A percentile compares a stretch with the other conserved stretches of the same genome.
phyloP scores from a whole-genome alignment of 2,888 invertebrate genomes.

The Koerneria pararmatus region DNA sequence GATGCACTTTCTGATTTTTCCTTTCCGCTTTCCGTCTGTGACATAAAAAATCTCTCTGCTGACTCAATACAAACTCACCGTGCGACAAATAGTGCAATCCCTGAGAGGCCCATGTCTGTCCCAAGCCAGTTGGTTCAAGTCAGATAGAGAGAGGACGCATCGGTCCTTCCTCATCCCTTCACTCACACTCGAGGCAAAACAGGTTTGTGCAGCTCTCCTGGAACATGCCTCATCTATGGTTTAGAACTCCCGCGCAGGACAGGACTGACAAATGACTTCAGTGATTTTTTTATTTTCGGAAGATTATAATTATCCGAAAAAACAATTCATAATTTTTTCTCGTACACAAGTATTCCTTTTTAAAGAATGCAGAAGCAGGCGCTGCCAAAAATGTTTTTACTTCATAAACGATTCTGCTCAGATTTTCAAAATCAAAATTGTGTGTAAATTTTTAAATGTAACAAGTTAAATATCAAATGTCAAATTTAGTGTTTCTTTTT shows the following conservation, averaged over 20 bases:
- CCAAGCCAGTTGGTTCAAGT: constrained; percentile 55
- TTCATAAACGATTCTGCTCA: too few species aligned
- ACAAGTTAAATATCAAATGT: too few species aligned
- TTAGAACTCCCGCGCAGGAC: neutral
- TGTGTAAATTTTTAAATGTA: too few species aligned
- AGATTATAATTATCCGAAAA: too few species aligned
- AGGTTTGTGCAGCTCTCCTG: constrained; percentile 51
- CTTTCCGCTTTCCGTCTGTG: neutral
- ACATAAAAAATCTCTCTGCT: neutral
- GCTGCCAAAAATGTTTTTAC: too few species aligned
- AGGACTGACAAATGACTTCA: neutral
- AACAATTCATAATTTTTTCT: too few species aligned
- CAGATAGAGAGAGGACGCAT: constrained; percentile 49
- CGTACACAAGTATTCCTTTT: too few species aligned
- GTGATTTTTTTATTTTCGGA: too few species aligned
- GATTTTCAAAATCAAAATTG: too few species aligned
- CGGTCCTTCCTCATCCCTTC: constrained; percentile 56
- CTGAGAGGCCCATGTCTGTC: constrained; percentile 56
- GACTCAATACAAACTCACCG: constrained; percentile 32
- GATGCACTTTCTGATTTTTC: too few species aligned
- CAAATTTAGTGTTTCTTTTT: too few species aligned
- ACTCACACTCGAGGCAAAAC: constrained; percentile 54
- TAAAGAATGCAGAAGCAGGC: too few species aligned
- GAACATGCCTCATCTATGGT: constrained; percentile 21
- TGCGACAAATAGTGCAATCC: constrained; percentile 58